Base-by-base conservation (phyloP, 2,888 invertebrate genomes). In the Allolobophora icterica region DNA sequence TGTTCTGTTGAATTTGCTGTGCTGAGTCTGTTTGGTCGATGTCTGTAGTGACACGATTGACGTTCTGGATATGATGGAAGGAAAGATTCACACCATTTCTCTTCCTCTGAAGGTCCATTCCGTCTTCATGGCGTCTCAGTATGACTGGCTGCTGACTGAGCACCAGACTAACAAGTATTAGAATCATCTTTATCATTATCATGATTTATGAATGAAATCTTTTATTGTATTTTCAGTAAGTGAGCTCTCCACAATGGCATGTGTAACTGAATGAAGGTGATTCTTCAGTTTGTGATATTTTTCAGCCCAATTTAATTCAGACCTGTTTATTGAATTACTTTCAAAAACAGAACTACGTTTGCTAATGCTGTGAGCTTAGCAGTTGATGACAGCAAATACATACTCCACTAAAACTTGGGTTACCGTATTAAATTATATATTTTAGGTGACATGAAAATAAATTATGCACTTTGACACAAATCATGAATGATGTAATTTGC, bases 91-190 rank as follows among this genome's bases (percentile, higher is more conserved):
- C 91, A 92, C 93, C 33, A 92, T 95, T 17, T 92, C 93, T 1
- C 92, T 95, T 45, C 95, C 95, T 13, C 71, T 94, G 71, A 93
- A 93, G n/a, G 92, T 95, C 8, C 92, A 93, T 40, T 91, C 93
- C 21, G 92, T 94, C 19, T 93, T 94, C 42, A 93, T 94, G 91
- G 91, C 94, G 0, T 94, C 93, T 30, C 89, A 90, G 4, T 92
- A 94, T 91, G 92, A 93, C 89, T 95, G 95, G 95, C 91, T 94
- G 1, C 83, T 95, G 15, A 93, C 93, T 17, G 94, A 94, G 89
- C 91, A 93, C 5, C 93, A 93, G 38, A 91, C 93, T 30, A 92
- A 94, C 91, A 93, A 93, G 93, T 94, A 71, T 71, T 71, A 71
- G 83, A 92, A 38, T 24, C 91, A 87, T 87, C 38, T 33, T 71